Base-by-base conservation (phyloP, 2,113 vertebrate genomes). In the Sinocyclocheilus grahami region DNA sequence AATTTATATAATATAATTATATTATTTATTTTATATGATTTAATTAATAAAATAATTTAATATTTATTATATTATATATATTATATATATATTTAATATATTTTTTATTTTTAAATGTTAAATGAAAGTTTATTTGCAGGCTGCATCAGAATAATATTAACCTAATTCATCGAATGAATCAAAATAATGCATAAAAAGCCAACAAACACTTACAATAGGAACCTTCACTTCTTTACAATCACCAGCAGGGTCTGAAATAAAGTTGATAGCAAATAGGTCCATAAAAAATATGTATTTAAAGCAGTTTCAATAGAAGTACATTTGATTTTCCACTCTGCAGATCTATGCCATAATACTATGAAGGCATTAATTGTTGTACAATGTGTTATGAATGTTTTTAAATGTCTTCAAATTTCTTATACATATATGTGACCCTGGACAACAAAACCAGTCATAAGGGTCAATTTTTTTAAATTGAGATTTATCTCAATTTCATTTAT, bases 181-280 rank as follows among this genome's bases (percentile, higher is more conserved):
- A 4, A 30, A 51, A 53, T 51, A 51, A 33, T 8, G 6, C 13
- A 69, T 10, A 11, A 69, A 84, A 5, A 27, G n/a, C 7, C 71
- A 33, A 55, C 1, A 69, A 13, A 0, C 13, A 93, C 95, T 93
- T 86, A 95, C 95, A n/a, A 95, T 93, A 20, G 94, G 92, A 91
- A 95, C 91, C 89, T 94, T 95, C 30, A 95, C 94, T 0, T 92
- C 93, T 48, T 95, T 92, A 46, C 77, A 86, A 90, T 77, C 27
- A 33, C 16, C 82, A 53, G 14, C 3, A 27, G 33, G 90, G 63
- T 79, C 93, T 62, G 83, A 85, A 89, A 93, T 90, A 93, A 83
- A 88, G 51, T 74, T 39, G 24, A 82, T 22, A 60, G 16, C 30
- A 75, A 39, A 48, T 42, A 46, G 12, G n/a, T 53, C 3, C 16